These are phyloP conservation scores for Cyphomyrus plagiostoma DNA, from an alignment of 2,113 vertebrate genomes.

Conservation along the genomic window DNA sequence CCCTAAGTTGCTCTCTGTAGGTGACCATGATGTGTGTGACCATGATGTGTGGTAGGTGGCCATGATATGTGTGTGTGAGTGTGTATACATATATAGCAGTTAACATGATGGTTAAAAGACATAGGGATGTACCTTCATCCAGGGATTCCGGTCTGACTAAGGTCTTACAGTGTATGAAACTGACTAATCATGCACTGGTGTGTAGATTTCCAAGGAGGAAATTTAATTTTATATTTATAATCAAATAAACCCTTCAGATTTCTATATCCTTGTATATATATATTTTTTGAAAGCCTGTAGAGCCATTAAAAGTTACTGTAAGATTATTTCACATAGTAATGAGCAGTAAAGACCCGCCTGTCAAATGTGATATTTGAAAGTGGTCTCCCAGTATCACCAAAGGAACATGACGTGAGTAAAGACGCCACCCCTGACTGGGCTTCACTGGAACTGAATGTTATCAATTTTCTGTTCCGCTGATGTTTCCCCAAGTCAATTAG, in stretches of 20 bases:
- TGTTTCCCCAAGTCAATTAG: slow-evolving; percentile 26
- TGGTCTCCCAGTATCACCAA: background rate
- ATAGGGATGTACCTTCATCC: background rate
- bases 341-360: background rate
- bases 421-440: background rate
- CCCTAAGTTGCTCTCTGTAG: no score
- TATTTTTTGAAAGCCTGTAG: slow-evolving; percentile 7
- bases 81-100: background rate
- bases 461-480: background rate
- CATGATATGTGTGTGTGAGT: no score
- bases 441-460: slow-evolving; percentile 17
- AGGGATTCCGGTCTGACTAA: background rate
- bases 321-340: slow-evolving; percentile 19
- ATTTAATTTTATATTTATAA: background rate
- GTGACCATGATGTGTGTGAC: no score
- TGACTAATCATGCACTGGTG: background rate
- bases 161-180: background rate
- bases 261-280: slow-evolving; percentile 1
- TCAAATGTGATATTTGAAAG: background rate
- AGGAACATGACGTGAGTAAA: slow-evolving; percentile 21
- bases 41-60: no score
- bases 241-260: slow-evolving; percentile 13
- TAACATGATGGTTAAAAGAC: background rate
- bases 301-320: slow-evolving; percentile 22
- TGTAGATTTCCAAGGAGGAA: background rate